Percentiles rank a stretch among this genome's conserved stretches.
Evolutionary conservation across 2,797 vertebrate species (phyloP).

Genomic region (Phoxinus dragarum): DNA sequence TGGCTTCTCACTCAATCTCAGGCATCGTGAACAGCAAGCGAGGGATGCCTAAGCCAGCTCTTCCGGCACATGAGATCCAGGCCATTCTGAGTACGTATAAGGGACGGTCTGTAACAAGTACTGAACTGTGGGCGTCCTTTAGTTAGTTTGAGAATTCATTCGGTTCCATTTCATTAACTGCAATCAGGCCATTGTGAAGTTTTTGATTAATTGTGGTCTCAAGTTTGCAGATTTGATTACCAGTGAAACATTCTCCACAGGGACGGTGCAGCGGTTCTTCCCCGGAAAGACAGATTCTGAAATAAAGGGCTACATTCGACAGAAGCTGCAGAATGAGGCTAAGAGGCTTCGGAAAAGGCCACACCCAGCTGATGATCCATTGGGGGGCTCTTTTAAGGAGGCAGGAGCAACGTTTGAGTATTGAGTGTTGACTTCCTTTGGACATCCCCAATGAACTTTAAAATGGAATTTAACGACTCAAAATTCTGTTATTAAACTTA

Average conservation of each 20-base stretch:
- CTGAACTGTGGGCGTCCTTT: background rate
- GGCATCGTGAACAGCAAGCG: constrained; percentile 65
- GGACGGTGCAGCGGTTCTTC: constrained; percentile 66
- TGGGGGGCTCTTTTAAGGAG: constrained; percentile 5
- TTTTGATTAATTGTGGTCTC: constrained; percentile 32
- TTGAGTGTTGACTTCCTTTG: background rate
- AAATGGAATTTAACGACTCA: background rate
- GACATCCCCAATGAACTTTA: background rate
- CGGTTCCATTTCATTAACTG: constrained; percentile 40
- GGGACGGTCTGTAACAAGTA: constrained; percentile 3
- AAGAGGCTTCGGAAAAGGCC: constrained; percentile 66
- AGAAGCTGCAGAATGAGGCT: constrained; percentile 70
- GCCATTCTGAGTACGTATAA: constrained; percentile 63
- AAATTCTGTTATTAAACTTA: background rate
- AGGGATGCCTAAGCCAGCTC: constrained; percentile 64
- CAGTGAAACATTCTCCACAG: constrained; percentile 49
- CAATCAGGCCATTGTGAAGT: constrained; percentile 29
- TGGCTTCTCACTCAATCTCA: constrained; percentile 71
- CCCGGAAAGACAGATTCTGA: constrained; percentile 66
- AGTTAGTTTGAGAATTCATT: background rate
- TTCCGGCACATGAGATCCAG: constrained; percentile 66
- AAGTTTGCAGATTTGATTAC: constrained; percentile 5
- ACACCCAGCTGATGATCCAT: constrained; percentile 21
- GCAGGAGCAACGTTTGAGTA: constrained; percentile 3
- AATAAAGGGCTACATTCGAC: constrained; percentile 70